Evolutionary conservation across 2,113 vertebrate species (phyloP).

Genomic region (Chiloscyllium plagiosum): DNA sequence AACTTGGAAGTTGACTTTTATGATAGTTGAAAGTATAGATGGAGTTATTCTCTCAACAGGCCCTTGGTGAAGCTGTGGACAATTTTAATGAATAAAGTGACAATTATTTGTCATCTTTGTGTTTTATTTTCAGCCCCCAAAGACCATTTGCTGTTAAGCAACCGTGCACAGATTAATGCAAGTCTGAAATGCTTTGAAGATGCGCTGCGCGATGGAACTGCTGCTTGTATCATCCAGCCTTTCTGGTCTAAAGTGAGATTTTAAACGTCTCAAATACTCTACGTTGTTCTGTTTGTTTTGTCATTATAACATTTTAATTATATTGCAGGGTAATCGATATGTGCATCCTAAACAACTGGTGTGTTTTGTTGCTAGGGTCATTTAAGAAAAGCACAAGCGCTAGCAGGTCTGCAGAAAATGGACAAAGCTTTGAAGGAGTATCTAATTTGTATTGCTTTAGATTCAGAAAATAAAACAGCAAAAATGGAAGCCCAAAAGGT

Average conservation of each 20-base stretch:
- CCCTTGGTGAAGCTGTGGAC: not conserved
- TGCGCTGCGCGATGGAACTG: conserved; percentile 72
- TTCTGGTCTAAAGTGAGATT: conserved; percentile 76
- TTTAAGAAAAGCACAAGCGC: conserved; percentile 75
- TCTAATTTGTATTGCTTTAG: conserved; percentile 75
- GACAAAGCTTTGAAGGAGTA: conserved; percentile 82
- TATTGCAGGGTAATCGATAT: not conserved
- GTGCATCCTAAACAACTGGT: not conserved
- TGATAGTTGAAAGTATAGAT: not conserved
- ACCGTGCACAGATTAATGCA: conserved; percentile 84
- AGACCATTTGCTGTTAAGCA: conserved; percentile 81
- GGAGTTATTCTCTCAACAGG: not conserved
- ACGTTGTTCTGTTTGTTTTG: not conserved
- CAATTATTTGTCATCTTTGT: not conserved
- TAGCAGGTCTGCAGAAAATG: conserved; percentile 69
- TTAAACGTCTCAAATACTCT: not conserved
- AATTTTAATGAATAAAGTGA: not conserved
- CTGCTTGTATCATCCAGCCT: conserved; percentile 74
- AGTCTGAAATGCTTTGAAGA: conserved; percentile 70
- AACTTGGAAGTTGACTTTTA: not conserved
- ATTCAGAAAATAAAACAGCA: conserved; percentile 69
- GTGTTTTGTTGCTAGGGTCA: conserved; percentile 65
- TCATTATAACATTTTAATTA: not conserved
- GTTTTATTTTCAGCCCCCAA: conserved; percentile 62
- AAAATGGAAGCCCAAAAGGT: conserved; percentile 75